Evolutionary conservation across 2,797 vertebrate species (phyloP), one percentile per base, ranked within the genome.

Genomic region (Danio kyathit): DNA sequence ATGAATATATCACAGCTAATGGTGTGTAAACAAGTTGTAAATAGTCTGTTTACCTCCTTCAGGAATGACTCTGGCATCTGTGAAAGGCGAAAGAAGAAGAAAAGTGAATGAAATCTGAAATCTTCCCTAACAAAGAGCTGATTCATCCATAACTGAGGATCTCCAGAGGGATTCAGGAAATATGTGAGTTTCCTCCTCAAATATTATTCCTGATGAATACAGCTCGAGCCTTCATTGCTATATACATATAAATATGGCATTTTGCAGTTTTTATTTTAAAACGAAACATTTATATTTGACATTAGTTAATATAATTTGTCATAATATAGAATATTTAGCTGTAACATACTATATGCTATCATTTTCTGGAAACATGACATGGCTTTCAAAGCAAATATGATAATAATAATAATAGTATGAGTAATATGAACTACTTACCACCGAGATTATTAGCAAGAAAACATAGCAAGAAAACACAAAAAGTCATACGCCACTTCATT

Each of bases 21-120:
- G 43, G 38, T 77, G 74, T 72, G 16, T 84, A 38, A 52, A 77
- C n/a, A 71, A 78, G 76, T 79, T 0, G 61, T 60, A 80, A 49
- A 70, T 43, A 79, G 51, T 56, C 46, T 48, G 83, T 82, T 85
- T 94, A 95, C 94, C 93, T 89, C 92, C 94, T 90, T 95, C 94
- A 83, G 91, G 93, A 88, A 95, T 92, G 83, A 93, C 87, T 89
- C 93, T 91, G 87, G 93, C 92, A 87, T 89, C 94, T 95, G 89
- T 85, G 79, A 84, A 75, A n/a, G 84, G 75, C 56, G 48, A 80
- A 52, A 52, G 21, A 49, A 64, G 67, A 79, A 66, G 86, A 63
- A 79, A 56, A 69, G 46, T 60, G 67, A 79, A 85, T 78, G 65
- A 85, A 40, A 86, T 88, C 29, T 64, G 5, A 51, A 64, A 48